phyloP scores from a whole-genome alignment of 2,113 vertebrate genomes.

The Heptranchias perlo region DNA sequence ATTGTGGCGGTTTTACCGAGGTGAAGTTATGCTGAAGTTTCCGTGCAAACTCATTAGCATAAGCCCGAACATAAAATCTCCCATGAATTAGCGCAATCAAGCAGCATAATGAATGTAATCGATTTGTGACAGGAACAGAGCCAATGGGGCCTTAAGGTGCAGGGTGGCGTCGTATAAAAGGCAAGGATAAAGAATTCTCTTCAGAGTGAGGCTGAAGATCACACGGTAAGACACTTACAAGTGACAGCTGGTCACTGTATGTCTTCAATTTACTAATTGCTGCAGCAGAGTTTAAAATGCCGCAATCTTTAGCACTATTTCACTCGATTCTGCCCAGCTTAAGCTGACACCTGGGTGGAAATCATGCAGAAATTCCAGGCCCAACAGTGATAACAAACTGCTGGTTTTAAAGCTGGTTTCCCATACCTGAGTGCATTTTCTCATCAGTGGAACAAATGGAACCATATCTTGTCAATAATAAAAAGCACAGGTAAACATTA shows the following conservation, averaged over 20 bases:
- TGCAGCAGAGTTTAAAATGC: not conserved
- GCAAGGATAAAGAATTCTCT: not conserved
- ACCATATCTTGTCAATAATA: not conserved
- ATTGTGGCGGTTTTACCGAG: not conserved
- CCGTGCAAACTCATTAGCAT: not conserved
- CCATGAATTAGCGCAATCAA: not conserved
- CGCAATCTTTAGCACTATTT: not conserved
- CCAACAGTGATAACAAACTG: not conserved
- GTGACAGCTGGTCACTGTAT: not conserved
- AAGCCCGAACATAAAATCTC: not conserved
- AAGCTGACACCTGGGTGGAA: not conserved
- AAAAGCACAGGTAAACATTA: not conserved
- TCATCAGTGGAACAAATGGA: not conserved
- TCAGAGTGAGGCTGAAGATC: not conserved
- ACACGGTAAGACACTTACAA: not conserved
- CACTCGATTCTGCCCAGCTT: not conserved
- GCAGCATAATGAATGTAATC: not conserved
- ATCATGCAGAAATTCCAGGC: not conserved
- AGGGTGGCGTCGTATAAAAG: not conserved
- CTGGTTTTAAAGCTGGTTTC: not conserved
- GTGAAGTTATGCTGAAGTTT: not conserved
- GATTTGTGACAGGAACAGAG: not conserved
- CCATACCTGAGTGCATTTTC: not conserved
- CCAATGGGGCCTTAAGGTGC: not conserved
- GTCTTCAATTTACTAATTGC: too few species aligned